Evolutionary conservation across 2,797 vertebrate species (phyloP).

Genomic region (Scomberomorus guttatus): DNA sequence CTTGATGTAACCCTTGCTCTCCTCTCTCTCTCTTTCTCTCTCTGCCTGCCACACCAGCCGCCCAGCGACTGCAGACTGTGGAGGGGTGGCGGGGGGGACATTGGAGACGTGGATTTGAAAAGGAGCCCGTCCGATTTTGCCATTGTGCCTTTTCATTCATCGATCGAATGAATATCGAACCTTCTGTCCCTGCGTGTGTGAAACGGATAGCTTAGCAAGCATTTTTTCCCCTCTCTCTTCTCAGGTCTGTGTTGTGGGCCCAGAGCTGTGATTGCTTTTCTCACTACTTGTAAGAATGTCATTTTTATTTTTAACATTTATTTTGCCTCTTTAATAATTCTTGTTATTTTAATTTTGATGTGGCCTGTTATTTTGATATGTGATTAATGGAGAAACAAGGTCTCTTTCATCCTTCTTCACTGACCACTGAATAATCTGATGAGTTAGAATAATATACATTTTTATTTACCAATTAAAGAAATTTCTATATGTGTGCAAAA

Average conservation of each 20-base stretch:
- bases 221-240: constrained; percentile 80
- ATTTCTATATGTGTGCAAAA: not conserved
- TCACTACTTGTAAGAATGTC: constrained; percentile 60
- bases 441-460: not conserved
- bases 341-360: constrained; percentile 8
- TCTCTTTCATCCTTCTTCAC: constrained; percentile 8
- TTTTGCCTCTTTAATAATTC: constrained; percentile 25
- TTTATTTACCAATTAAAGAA: not conserved
- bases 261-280: constrained; percentile 84
- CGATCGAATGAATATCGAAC: constrained; percentile 99
- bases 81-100: constrained; percentile 90
- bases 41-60: constrained; percentile 93
- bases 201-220: constrained; percentile 99
- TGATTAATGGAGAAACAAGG: constrained; percentile 2
- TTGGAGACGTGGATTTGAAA: constrained; percentile 93
- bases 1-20: constrained; percentile 99
- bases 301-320: constrained; percentile 30
- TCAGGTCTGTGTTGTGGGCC: constrained; percentile 83
- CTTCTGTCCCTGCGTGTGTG: constrained; percentile 99
- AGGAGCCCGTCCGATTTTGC: constrained; percentile 98
- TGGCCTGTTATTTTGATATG: not conserved
- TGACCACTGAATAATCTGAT: constrained; percentile 3
- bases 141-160: constrained; percentile 99
- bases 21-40: constrained; percentile 82
- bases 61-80: constrained; percentile 94